Evolutionary conservation across 2,797 vertebrate species (phyloP).

Genomic region (Syngnathus rostellatus): DNA sequence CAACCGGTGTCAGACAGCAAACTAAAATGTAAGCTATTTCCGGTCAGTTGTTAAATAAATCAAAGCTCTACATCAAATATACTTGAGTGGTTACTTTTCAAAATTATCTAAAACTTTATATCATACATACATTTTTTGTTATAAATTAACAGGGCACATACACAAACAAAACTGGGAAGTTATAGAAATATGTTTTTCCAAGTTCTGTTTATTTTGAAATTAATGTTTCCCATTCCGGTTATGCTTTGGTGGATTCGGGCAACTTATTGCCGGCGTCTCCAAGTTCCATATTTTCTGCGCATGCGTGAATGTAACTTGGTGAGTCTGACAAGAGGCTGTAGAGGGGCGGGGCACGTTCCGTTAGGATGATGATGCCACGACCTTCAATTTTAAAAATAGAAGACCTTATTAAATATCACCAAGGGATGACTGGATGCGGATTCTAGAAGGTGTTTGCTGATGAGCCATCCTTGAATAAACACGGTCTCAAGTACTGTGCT

Average conservation of each 20-base stretch:
- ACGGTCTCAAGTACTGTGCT: neutral
- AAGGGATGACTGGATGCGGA: neutral
- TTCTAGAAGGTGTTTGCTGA: neutral
- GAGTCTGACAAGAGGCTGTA: constrained; percentile 17
- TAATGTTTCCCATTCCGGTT: neutral
- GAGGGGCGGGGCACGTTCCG: constrained; percentile 16
- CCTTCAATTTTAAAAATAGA: neutral
- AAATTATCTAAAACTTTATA: neutral
- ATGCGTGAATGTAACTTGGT: constrained; percentile 46
- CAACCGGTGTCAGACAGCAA: neutral
- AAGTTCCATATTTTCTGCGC: constrained; percentile 33
- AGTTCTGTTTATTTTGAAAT: constrained; percentile 22
- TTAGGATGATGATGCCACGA: constrained; percentile 24
- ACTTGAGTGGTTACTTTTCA: neutral
- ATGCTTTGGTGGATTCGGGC: neutral
- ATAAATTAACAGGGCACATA: too few relatives aligned
- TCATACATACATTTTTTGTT: neutral
- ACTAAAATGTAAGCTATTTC: constrained; percentile 12
- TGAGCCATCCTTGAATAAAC: neutral
- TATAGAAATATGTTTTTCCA: accelerated
- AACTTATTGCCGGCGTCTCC: constrained; percentile 3
- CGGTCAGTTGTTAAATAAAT: constrained; percentile 22
- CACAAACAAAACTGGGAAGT: neutral
- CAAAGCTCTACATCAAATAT: too few relatives aligned
- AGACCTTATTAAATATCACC: neutral